These are phyloP conservation scores for Catamblyrhynchus diadema DNA, from an alignment of 2,797 vertebrate species.

Conservation along the genomic window DNA sequence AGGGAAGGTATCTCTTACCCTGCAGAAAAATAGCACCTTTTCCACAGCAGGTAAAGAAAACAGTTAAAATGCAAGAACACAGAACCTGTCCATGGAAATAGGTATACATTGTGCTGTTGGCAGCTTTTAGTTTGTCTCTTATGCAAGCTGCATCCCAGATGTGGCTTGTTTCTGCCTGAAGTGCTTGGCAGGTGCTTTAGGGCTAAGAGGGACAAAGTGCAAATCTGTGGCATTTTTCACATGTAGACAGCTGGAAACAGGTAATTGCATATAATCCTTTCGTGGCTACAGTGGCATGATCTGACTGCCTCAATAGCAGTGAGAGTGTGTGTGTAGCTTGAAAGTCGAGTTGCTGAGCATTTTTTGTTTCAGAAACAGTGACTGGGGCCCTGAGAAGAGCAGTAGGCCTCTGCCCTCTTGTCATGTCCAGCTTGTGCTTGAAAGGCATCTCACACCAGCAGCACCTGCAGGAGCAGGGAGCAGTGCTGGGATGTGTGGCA, in stretches of 20 bases:
- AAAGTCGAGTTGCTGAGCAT: neutral
- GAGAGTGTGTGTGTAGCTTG: rapidly evolving
- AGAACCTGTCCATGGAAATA: neutral
- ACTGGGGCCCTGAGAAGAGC: neutral
- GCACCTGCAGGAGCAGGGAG: neutral
- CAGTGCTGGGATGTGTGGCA: neutral
- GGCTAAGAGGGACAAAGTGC: neutral
- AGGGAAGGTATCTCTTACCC: neutral
- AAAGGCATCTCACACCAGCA: neutral
- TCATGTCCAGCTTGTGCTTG: rapidly evolving
- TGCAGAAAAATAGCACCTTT: neutral
- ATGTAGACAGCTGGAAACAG: neutral
- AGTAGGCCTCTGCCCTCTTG: neutral
- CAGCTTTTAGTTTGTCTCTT: neutral
- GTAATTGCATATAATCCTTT: rapidly evolving
- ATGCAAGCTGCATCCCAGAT: rapidly evolving
- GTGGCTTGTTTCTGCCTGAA: neutral
- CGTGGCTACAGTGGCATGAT: neutral
- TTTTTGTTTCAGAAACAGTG: neutral
- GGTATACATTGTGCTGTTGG: rapidly evolving
- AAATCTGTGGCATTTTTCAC: neutral
- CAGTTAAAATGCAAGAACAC: neutral
- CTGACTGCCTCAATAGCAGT: neutral
- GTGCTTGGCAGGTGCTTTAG: neutral
- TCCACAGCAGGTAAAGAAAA: neutral